Evolutionary conservation across 2,888 invertebrate species (phyloP), one percentile per base, ranked within the genome.

Genomic region (Ichneumon xanthorius): DNA sequence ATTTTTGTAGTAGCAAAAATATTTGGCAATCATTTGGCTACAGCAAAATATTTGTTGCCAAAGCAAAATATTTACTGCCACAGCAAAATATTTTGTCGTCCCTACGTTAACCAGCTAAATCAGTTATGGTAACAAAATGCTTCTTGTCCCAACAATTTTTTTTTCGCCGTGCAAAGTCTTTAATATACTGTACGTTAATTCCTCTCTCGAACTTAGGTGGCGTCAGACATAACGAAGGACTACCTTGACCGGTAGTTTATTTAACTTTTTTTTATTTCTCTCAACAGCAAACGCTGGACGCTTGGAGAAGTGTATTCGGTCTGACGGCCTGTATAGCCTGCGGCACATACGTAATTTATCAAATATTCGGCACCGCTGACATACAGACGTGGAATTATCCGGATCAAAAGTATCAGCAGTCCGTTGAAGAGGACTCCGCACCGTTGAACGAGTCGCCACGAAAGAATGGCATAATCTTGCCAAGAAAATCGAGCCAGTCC

Each of bases 291-390:
- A 45, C 91, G 94, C 81, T 94, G 88, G 94, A 95, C 4, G 95
- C 96, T 68, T 96, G 96, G 96, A 94, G 96, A 78, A 95, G 94
- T 76, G 96, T 96, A n/a, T 96, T 96, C 90, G 95, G 95, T 73
- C 94, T 96, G 48, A 95, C 96, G n/a, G 95, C 96, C 4, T 94
- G 95, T 65, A 95, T 96, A 9, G 95, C 96, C 0, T 95, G 96
- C 75, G 93, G 94, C 16, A 96, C 96, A 0, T 96, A 96, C 90
- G 88, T 95, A 1, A 94, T 96, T 68, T 96, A 95, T 90, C 96
- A 96, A 93, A 94, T 96, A 65, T 96, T 95, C 92, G 96, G 96
- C 4, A 96, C 96, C 0, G 96, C 95, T 33, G 95, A 96, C 65
- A 95, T 96, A 81, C 95, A 95, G 88, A 89, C 95, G 4, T 95